Evolutionary conservation across 2,113 vertebrate species (phyloP).

Genomic region (Nanorana parkeri): DNA sequence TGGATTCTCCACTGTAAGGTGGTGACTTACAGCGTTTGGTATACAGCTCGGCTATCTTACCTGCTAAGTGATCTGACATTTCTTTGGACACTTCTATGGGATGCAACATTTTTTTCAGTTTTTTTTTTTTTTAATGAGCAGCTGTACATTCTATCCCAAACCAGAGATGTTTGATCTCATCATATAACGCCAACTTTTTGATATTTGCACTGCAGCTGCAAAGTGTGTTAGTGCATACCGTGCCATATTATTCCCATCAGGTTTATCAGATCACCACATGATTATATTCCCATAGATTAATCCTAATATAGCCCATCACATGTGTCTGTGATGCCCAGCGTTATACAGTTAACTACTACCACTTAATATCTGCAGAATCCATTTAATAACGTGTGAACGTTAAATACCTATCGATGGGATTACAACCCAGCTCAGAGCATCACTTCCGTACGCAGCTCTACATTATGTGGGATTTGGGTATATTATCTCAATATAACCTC

Average conservation of each 20-base stretch:
- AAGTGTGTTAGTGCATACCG: too few species aligned
- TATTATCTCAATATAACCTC: background rate
- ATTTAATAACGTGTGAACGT: too few species aligned
- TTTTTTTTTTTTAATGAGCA: background rate
- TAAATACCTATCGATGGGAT: background rate
- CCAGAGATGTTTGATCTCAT: background rate
- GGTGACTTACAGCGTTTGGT: background rate
- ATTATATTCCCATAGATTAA: background rate
- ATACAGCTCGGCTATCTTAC: background rate
- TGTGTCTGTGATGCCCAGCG: background rate
- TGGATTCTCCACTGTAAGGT: constrained; percentile 3
- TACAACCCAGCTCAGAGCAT: background rate
- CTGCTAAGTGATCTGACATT: background rate
- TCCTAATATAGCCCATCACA: background rate
- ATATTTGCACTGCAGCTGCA: too few species aligned
- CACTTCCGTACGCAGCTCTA: too few species aligned
- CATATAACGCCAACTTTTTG: too few species aligned
- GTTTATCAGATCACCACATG: background rate
- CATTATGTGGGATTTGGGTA: background rate
- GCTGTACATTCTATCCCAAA: too few species aligned
- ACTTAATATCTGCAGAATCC: background rate
- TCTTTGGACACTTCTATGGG: too few species aligned
- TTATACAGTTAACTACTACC: background rate
- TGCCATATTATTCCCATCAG: background rate
- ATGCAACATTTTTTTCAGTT: background rate